Conservation (phyloP, 1,140 invertebrate species). For the Zaprionus africanus region DNA sequence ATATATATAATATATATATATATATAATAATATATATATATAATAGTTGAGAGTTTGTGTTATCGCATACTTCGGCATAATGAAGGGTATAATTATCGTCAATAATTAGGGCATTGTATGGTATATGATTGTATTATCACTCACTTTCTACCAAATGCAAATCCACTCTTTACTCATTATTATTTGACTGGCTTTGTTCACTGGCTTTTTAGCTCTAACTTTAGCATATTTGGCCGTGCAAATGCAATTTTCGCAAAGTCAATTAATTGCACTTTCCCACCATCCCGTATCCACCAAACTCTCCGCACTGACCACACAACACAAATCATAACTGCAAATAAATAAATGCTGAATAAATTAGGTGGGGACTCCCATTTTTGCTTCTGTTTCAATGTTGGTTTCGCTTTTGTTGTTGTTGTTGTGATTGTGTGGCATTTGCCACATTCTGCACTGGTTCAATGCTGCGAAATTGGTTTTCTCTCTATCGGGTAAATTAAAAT, state of each 20-base stretch:
- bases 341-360: conserved; percentile 80
- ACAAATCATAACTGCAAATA: conserved; percentile 78
- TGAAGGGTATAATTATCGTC: too few species aligned
- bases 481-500: conserved; percentile 79
- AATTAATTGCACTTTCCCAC: conserved; percentile 53
- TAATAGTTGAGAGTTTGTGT: too few species aligned
- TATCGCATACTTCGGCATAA: too few species aligned
- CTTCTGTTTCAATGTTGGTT: conserved; percentile 6
- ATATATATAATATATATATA: too few species aligned
- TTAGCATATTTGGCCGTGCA: conserved; percentile 64
- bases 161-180: too few species aligned
- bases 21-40: too few species aligned
- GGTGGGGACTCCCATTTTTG: conserved; percentile 21
- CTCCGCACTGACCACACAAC: conserved; percentile 41
- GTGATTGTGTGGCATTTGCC: conserved; percentile 60
- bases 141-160: too few species aligned
- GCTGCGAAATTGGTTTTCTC: conserved; percentile 77
- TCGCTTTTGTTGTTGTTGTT: conserved; percentile 4
- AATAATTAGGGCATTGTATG: too few species aligned
- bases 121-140: too few species aligned
- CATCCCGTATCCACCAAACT: background rate
- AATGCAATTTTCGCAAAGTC: conserved; percentile 76
- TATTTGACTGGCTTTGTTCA: conserved; percentile 6
- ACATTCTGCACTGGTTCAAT: conserved; percentile 65
- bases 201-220: conserved; percentile 22